Percentiles rank a stretch among this genome's conserved stretches.
These are phyloP conservation scores for Thomomys bottae DNA, from an alignment of 2,113 vertebrate genomes.

Conservation along the genomic window DNA sequence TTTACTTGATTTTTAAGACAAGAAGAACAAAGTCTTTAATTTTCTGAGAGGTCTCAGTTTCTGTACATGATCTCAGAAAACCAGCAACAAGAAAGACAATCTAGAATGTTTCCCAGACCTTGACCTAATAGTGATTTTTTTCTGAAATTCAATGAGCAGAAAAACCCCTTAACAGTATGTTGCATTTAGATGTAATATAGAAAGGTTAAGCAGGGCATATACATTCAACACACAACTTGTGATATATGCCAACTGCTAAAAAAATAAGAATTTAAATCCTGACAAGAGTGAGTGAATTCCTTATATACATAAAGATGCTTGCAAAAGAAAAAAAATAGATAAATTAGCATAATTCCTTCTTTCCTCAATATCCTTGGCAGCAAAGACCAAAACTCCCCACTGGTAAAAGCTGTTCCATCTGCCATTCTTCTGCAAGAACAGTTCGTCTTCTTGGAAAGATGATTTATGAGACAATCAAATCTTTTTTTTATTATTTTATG, in stretches of 20 bases:
- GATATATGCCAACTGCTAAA: constrained; percentile 11
- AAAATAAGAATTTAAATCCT: constrained; percentile 52
- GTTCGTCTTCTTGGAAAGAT: constrained; percentile 79
- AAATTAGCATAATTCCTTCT: constrained; percentile 76
- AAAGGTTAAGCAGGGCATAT: constrained; percentile 55
- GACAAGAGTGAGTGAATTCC: constrained; percentile 44
- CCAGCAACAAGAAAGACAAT: not conserved
- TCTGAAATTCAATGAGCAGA: constrained; percentile 49
- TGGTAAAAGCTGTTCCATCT: constrained; percentile 79
- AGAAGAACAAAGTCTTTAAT: not conserved
- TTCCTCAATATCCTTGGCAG: constrained; percentile 78
- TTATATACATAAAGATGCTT: constrained; percentile 42
- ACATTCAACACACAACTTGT: constrained; percentile 36
- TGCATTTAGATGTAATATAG: constrained; percentile 35
- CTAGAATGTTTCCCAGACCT: constrained; percentile 10
- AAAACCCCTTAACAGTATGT: constrained; percentile 28
- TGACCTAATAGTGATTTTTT: constrained; percentile 43
- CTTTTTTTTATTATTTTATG: not conserved
- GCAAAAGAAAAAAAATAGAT: constrained; percentile 72
- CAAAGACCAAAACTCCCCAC: constrained; percentile 68
- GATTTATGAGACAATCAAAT: constrained; percentile 70
- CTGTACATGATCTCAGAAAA: not conserved
- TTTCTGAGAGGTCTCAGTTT: not conserved
- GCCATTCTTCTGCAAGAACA: constrained; percentile 73
- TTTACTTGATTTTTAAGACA: too few species aligned